Conservation (phyloP, 2,888 invertebrate species). For the Emmelina monodactyla region DNA sequence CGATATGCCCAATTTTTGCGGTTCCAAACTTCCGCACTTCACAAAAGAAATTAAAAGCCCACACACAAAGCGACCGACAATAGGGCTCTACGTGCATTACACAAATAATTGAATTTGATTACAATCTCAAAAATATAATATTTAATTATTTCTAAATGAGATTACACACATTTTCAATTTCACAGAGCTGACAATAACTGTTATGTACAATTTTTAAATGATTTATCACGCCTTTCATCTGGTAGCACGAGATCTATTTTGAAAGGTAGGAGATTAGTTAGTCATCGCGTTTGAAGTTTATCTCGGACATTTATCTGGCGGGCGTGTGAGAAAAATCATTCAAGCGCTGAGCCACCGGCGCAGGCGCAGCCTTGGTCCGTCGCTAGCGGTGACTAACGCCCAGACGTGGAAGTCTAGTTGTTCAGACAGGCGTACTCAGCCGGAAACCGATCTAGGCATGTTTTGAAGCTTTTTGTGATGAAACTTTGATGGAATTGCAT, state of each 20-base stretch:
- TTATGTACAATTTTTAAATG: not conserved
- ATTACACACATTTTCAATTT: slow-evolving; percentile 1
- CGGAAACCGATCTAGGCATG: too few relatives aligned
- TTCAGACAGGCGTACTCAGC: not conserved
- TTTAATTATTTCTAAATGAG: slow-evolving; percentile 1
- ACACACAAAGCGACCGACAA: not conserved
- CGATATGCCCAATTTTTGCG: slow-evolving; percentile 30
- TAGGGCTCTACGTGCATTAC: too few relatives aligned
- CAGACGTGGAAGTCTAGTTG: not conserved
- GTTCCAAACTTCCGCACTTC: slow-evolving; percentile 23
- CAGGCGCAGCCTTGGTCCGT: slow-evolving; percentile 34
- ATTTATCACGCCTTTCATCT: slow-evolving; percentile 6
- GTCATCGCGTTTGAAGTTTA: slow-evolving; percentile 21
- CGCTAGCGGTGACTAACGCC: slow-evolving; percentile 29
- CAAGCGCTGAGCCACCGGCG: slow-evolving; percentile 18
- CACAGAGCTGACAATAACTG: not conserved
- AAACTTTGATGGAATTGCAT: too few relatives aligned
- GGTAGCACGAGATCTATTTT: slow-evolving; percentile 7
- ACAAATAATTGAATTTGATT: slow-evolving; percentile 1
- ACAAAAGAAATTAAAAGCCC: not conserved
- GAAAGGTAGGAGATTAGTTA: slow-evolving; percentile 14
- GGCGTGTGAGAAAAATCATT: slow-evolving; percentile 34
- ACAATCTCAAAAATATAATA: not conserved
- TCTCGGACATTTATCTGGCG: slow-evolving; percentile 33
- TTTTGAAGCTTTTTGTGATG: too few relatives aligned